Evolutionary conservation across 2,113 vertebrate species (phyloP).

Genomic region (Actenoides hombroni): DNA sequence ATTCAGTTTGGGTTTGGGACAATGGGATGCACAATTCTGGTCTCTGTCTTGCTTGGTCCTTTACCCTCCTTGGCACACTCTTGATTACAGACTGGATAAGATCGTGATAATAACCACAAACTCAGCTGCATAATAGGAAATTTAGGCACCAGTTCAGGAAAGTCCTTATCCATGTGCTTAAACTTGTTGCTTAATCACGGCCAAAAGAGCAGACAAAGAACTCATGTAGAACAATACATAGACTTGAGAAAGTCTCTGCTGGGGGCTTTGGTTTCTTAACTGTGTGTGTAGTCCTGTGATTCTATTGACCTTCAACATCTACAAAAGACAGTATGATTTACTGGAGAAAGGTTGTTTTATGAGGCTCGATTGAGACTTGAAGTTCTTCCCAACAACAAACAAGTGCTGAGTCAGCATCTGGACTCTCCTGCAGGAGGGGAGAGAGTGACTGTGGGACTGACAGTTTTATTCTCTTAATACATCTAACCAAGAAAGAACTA

Average conservation of each 20-base stretch:
- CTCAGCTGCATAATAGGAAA: not conserved
- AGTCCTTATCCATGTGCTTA: not conserved
- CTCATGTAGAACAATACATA: not conserved
- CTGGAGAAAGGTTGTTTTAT: not conserved
- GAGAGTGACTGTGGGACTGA: not conserved
- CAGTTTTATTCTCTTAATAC: not conserved
- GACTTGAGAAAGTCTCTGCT: not conserved
- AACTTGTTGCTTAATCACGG: not conserved
- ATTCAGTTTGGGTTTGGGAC: not conserved
- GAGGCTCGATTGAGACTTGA: not conserved
- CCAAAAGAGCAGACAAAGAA: not conserved
- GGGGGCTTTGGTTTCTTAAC: constrained; percentile 4
- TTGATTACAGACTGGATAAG: not conserved
- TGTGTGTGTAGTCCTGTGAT: not conserved
- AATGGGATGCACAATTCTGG: not conserved
- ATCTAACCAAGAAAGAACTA: not conserved
- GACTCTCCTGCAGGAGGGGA: not conserved
- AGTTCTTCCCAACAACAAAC: not conserved
- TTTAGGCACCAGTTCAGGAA: not conserved
- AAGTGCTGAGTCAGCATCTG: constrained; percentile 26
- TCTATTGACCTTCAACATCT: not conserved
- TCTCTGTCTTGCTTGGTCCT: not conserved
- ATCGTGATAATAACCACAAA: not conserved
- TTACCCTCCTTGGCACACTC: not conserved
- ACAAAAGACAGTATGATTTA: constrained; percentile 17